Evolutionary conservation across 37 sponge, comb jelly and placozoan genomes (phyloP), one percentile per base, ranked within the genome.

Genomic region (Chondrosia reniformis): DNA sequence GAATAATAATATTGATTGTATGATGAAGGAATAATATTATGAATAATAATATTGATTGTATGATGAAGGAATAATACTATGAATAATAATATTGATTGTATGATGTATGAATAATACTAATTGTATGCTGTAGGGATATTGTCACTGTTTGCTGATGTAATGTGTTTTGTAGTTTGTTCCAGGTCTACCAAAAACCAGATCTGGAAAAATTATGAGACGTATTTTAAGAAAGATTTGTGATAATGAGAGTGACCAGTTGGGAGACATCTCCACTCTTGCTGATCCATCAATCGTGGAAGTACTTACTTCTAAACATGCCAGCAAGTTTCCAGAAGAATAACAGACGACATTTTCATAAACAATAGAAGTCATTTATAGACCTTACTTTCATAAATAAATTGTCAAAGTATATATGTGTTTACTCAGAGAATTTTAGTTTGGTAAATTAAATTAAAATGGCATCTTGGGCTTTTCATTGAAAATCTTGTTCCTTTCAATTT

Each of bases 161-260:
- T n/a, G n/a, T n/a, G n/a, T n/a, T n/a, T n/a, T 67, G 21, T 66
- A 91, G 92, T 80, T 91, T 55, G 85, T 87, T 27, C 94, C 94
- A 21, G 96, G 90, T 31, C 77, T 98, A 24, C 99, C 99, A 2
- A 98, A 98, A 84, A 95, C 96, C 6, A 80, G 99, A 24, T 96
- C 96, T 3, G 99, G 96, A 1, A 98, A 98, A 87, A 98, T 95
- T 24, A 98, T 98, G 96, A 80, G 99, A 33, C 74, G 99, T 6
- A 85, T 98, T 30, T 74, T 98, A 79, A 76, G 88, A 17, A 98
- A 98, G 77, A 84, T 98, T 5, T 91, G 94, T 12, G 80, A 79
- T 7, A 74, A 88, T 31, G 37, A 56, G 31, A 71, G 59, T 17
- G 89, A 91, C n/a, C 86, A 95, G 40, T 46, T 95, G 38, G 96